Evolutionary conservation across 1,140 invertebrate species (phyloP).

Genomic region (Lepidurus couesii): DNA sequence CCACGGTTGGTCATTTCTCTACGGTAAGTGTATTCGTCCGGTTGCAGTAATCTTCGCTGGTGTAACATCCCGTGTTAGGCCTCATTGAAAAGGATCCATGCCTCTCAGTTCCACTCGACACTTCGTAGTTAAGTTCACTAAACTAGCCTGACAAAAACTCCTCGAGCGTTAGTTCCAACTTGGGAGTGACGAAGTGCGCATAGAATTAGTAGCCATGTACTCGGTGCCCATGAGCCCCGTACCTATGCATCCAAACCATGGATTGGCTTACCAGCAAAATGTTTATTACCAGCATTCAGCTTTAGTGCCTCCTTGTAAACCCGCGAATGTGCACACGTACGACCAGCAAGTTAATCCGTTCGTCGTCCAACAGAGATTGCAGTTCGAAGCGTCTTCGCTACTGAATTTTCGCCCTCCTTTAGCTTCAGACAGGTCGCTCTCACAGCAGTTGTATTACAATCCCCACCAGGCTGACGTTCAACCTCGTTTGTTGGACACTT

Average conservation of each 20-base stretch:
- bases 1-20: not conserved
- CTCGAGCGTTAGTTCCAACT: not conserved
- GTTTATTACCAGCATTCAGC: slow-evolving; percentile 1
- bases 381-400: not conserved
- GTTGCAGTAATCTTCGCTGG: not conserved
- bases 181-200: not conserved
- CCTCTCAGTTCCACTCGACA: not conserved
- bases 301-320: not conserved
- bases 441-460: not conserved
- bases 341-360: not conserved
- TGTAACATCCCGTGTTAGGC: slow-evolving; percentile 12
- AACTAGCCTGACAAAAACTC: not conserved
- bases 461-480: not conserved
- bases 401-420: not conserved
- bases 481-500: not conserved
- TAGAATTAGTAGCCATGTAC: not conserved
- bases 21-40: not conserved
- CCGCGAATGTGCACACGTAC: not conserved
- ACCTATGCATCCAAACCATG: not conserved
- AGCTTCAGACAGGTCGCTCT: not conserved
- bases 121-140: not conserved
- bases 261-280: not conserved
- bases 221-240: not conserved
- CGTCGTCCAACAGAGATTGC: not conserved
- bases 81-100: not conserved